Percentiles rank a stretch among this genome's conserved stretches.
phyloP scores from a whole-genome alignment of 2,113 vertebrate genomes.

The Pluvianellus socialis region DNA sequence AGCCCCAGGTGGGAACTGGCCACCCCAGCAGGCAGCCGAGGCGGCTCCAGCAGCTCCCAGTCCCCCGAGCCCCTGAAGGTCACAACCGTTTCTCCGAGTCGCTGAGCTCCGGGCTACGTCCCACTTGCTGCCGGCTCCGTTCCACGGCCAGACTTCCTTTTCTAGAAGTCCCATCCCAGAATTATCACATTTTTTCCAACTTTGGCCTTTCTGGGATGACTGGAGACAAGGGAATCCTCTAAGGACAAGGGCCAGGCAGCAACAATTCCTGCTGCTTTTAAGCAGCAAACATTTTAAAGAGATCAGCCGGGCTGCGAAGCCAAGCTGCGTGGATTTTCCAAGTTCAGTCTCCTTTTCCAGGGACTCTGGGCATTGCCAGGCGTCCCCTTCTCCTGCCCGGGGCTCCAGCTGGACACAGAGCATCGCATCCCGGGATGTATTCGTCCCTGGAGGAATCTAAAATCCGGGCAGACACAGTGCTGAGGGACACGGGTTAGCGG shows the following conservation, averaged over 20 bases:
- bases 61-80: not conserved
- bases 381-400: not conserved
- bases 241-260: not conserved
- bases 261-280: not conserved
- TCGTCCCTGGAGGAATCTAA: too few relatives aligned
- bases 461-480: too few relatives aligned
- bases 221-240: not conserved
- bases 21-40: not conserved
- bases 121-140: not conserved
- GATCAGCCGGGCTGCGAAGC: not conserved
- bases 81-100: accelerated
- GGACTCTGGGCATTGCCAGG: not conserved
- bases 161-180: not conserved
- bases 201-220: not conserved
- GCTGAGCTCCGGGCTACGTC: too few relatives aligned
- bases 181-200: not conserved
- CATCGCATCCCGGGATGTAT: not conserved
- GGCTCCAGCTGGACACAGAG: not conserved
- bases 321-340: too few relatives aligned
- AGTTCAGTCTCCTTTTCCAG: too few relatives aligned
- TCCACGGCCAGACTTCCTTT: not conserved
- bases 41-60: not conserved
- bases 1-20: not conserved
- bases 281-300: not conserved
- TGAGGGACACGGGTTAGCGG: too few relatives aligned